Percentiles rank a stretch among this genome's conserved stretches.
Conservation (phyloP, 2,113 vertebrate species). For the Macrotis lagotis region DNA sequence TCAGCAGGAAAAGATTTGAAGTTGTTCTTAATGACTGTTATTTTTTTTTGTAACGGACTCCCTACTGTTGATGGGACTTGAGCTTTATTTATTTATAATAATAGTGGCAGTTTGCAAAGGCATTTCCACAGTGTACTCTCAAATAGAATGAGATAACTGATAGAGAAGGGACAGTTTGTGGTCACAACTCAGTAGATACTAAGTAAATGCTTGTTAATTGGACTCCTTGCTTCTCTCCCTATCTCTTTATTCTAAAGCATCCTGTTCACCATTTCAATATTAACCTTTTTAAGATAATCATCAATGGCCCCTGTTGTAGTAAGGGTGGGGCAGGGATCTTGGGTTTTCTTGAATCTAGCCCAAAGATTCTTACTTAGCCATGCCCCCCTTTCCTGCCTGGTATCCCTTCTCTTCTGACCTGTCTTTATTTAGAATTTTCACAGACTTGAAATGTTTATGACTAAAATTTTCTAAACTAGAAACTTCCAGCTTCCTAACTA, state of each 20-base stretch:
- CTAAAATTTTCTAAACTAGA: not conserved
- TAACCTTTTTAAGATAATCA: not conserved
- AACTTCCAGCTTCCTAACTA: not conserved
- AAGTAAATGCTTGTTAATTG: not conserved
- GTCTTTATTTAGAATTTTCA: not conserved
- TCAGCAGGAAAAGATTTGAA: not conserved
- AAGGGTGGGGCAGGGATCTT: not conserved
- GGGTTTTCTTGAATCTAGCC: not conserved
- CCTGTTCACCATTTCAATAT: not conserved
- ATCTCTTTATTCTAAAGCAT: not conserved
- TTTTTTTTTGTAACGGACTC: constrained; percentile 3
- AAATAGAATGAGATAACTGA: not conserved
- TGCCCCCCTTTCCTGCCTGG: not conserved
- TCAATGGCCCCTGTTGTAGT: not conserved
- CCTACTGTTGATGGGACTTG: not conserved
- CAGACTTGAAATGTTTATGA: not conserved
- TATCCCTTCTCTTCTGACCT: not conserved
- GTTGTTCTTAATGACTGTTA: not conserved
- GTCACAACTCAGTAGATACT: not conserved
- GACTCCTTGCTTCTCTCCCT: not conserved
- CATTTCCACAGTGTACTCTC: not conserved
- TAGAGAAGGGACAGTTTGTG: not conserved
- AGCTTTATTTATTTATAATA: not conserved
- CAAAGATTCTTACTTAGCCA: not conserved
- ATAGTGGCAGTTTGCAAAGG: rapidly evolving